Base-by-base conservation (phyloP, 2,888 invertebrate genomes). In the Adelphocoris suturalis region DNA sequence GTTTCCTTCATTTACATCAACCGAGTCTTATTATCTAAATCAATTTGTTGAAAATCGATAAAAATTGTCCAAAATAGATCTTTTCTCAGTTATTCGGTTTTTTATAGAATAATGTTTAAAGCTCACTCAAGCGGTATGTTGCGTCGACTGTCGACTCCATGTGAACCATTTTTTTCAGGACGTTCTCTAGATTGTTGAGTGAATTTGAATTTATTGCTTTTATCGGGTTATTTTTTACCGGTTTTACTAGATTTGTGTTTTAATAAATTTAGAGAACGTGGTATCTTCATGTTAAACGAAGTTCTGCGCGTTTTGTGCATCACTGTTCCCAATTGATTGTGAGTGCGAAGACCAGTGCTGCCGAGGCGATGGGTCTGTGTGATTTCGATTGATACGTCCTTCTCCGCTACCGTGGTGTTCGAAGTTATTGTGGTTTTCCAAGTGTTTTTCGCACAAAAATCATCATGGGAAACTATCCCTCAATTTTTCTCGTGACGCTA, bases 261-360 rank as follows among this genome's bases (percentile, higher is more conserved):
- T 0, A 7, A n/a, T 0, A n/a, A 57, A n/a, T 12, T 0, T 57
- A n/a, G 12, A 57, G 16, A 57, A n/a, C n/a, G n/a, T 57, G n/a
- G n/a, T 7, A 0, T 2, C 0, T 7, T n/a, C 0, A 57, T 14
- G n/a, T n/a, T 57, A 16, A n/a, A n/a, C 7, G 5, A n/a, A n/a
- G 14, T 57, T 57, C 37, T n/a, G n/a, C 14, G n/a, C 5, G 57
- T 57, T 57, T 57, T n/a, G 14, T 14, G n/a, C 86, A 80, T 86
- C 90, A 90, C 86, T 89, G 90, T 75, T 89, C 81, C 86, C 85
- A 37, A 90, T 89, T 90, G 90, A 90, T 90, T 90, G 90, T 89
- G 82, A 86, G 57, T 75, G 82, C 16, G 5, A 81, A 81, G 37
- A 46, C 47, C 19, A 47, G 47, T 57, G 57, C 57, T 57, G 57